Evolutionary conservation across 2,113 vertebrate genomes (phyloP), one percentile per base, ranked within the genome.

Genomic region (Macrotis lagotis): DNA sequence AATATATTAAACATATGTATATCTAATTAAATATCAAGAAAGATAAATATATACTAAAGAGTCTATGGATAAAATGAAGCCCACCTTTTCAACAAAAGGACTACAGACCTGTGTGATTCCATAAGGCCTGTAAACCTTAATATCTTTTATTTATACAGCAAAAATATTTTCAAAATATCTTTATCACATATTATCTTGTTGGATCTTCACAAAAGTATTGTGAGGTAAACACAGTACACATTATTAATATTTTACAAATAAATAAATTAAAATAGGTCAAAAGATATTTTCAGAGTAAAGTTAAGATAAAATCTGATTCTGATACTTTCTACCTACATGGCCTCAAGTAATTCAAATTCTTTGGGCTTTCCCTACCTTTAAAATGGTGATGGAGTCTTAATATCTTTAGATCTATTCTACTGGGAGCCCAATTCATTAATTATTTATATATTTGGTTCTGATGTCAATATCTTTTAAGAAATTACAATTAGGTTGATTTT

Each of bases 61-160:
- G 25, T 90, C 49, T 91, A 95, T 66, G 94, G 93, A 96, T 48
- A 96, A 51, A 94, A 96, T 96, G n/a, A 59, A 59, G 91, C 25
- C 52, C 91, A 59, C 91, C 37, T 93, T 96, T 10, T 97, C 66
- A 89, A 96, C 96, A 96, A 95, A 49, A 48, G 94, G 93, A 93
- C 51, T 51, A 9, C 51, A 94, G n/a, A 95, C 89, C 91, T 97
- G 66, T 89, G 48, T 92, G 66, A 48, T 95, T 96, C 92, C 94
- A 53, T 95, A 74, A 96, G 52, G 90, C 24, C 74, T 3, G 48
- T 14, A 96, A 91, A 52, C 89, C 83, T 50, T 22, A 95, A 50
- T 47, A 94, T 26, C 0, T 59, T 59, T 59, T 59, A 59, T 31
- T 59, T 25, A 51, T 48, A 92, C 49, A 94, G 25, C 26, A 48